phyloP scores from a whole-genome alignment of 2,888 invertebrate species.

The Scrobipalpa atriplicella region DNA sequence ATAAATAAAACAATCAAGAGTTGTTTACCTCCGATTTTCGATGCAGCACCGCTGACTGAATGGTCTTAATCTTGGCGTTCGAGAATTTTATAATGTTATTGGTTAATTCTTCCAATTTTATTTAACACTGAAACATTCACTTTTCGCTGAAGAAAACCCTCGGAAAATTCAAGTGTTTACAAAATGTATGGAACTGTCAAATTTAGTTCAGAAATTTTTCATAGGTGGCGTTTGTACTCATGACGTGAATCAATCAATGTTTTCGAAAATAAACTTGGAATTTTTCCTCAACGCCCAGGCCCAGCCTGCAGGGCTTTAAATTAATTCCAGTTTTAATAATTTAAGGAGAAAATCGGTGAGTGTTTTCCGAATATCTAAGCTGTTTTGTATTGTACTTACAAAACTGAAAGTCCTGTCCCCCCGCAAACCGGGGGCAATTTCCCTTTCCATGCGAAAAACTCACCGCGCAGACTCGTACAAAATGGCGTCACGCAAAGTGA shows the following conservation, averaged over 20 bases:
- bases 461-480: conserved; percentile 87
- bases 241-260: conserved; percentile 71
- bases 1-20: conserved; percentile 14
- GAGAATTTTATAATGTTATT: not conserved
- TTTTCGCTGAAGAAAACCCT: conserved; percentile 17
- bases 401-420: conserved; percentile 62
- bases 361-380: conserved; percentile 43
- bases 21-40: not conserved
- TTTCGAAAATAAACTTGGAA: conserved; percentile 79
- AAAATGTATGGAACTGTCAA: conserved; percentile 62
- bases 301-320: conserved; percentile 46
- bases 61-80: too few species aligned
- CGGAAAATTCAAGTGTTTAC: conserved; percentile 46
- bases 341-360: conserved; percentile 59
- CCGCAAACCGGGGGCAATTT: conserved; percentile 76
- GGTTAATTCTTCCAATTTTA: not conserved
- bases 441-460: conserved; percentile 76
- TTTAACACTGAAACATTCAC: not conserved
- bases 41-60: too few species aligned
- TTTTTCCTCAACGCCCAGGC: conserved; percentile 65
- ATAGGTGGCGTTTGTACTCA: conserved; percentile 60
- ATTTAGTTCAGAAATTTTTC: conserved; percentile 55
- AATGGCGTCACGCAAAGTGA: conserved; percentile 84
- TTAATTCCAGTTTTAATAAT: conserved; percentile 47
- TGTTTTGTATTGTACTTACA: conserved; percentile 51